Evolutionary conservation across 2,888 invertebrate genomes (phyloP).

Genomic region (Archaeoteleia sp.): DNA sequence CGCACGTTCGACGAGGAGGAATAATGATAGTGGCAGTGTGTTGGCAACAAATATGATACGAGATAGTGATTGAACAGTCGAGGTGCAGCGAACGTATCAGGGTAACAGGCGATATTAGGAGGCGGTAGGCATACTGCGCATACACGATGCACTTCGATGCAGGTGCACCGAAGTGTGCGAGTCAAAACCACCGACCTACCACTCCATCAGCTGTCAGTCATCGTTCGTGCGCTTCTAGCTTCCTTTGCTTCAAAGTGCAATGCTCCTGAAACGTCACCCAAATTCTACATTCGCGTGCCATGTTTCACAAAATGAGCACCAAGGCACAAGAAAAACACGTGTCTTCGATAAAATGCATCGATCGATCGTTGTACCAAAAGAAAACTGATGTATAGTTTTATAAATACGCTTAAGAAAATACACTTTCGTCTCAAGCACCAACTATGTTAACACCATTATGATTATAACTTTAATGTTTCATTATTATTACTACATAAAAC

Average conservation of each 20-base stretch:
- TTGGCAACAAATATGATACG: constrained; percentile 14
- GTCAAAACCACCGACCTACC: constrained; percentile 43
- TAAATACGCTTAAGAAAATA: too few relatives aligned
- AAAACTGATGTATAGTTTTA: too few relatives aligned
- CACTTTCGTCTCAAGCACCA: too few relatives aligned
- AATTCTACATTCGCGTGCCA: constrained; percentile 3
- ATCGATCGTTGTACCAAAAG: too few relatives aligned
- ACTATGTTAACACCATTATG: too few relatives aligned
- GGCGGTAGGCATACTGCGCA: constrained; percentile 38
- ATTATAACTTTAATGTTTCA: too few relatives aligned
- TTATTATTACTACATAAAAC: too few relatives aligned
- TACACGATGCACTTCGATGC: constrained; percentile 48
- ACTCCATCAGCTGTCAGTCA: constrained; percentile 37
- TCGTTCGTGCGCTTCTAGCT: constrained; percentile 23
- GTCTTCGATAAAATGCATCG: too few relatives aligned
- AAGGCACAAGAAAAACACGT: too few relatives aligned
- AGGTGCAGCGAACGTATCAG: constrained; percentile 50
- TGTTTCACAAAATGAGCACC: too few relatives aligned
- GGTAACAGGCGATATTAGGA: constrained; percentile 32
- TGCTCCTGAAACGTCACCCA: not conserved
- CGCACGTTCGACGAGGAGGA: constrained; percentile 17
- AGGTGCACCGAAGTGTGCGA: constrained; percentile 45
- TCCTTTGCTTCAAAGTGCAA: not conserved
- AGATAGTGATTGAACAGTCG: constrained; percentile 38
- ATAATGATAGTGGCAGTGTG: constrained; percentile 28